Base-by-base conservation (phyloP, 1,140 invertebrate genomes). In the Bombus confusus region DNA sequence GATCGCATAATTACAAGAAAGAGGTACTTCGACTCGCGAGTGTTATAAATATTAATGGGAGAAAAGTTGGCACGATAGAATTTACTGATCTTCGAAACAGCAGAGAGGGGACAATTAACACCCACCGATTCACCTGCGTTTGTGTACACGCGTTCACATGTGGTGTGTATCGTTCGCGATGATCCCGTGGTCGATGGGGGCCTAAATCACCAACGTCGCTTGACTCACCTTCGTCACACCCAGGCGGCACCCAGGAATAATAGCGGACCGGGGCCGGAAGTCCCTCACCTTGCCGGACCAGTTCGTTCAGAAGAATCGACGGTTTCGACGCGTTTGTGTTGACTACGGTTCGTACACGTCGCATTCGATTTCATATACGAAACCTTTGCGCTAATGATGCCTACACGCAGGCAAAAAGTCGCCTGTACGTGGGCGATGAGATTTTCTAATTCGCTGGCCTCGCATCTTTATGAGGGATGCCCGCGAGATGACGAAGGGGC, bases 351-450 rank as follows among this genome's bases (percentile, higher is more conserved):
- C 47, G 41, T 83, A 75, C 59, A 37, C 37, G 41, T 39, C 52
- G 37, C 52, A 75, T 82, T 86, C 85, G 80, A 86, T 86, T 83
- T 76, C 80, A 41, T 86, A 85, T 66, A 85, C 83, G 77, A 22
- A 85, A 85, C 77, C 69, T 89, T 82, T 81, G 76, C 92, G 88
- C 93, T 95, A 95, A 95, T 95, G 93, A 95, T 93, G 92, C 89
- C 91, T 92, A 92, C 91, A 93, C 89, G 91, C 28, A 92, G 87
- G 89, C 85, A 71, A 91, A 90, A 87, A 89, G 88, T 83, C 85
- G 28, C 71, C 86, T 90, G 31, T 57, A 92, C 92, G 94, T 94
- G 93, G 94, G 94, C 94, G 94, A 93, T 73, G 77, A 80, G 83
- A 86, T 91, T 92, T 90, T 94, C 93, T 93, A 94, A 95, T 93